Evolutionary conservation across 2,888 invertebrate genomes (phyloP).

Genomic region (Mycalesis mineus): DNA sequence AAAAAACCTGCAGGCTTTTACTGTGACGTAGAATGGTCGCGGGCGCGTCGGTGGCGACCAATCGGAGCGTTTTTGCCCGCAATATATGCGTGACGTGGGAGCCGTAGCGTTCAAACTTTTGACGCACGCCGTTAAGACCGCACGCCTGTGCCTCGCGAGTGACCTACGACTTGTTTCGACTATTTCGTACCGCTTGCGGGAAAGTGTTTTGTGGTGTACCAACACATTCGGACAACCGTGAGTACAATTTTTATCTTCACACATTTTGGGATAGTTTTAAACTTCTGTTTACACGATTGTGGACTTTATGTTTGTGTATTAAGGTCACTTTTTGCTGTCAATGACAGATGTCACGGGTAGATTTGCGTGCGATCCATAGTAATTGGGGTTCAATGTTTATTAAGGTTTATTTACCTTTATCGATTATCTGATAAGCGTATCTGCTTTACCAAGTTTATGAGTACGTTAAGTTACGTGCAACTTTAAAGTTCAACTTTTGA

Average conservation of each 20-base stretch:
- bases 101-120: conserved; percentile 54
- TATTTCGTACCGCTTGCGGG: conserved; percentile 37
- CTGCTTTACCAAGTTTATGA: background rate
- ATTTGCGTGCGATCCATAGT: conserved; percentile 30
- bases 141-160: conserved; percentile 45
- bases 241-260: conserved; percentile 39
- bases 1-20: conserved; percentile 57
- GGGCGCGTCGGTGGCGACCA: conserved; percentile 59
- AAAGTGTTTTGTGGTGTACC: conserved; percentile 47
- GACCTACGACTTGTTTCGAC: conserved; percentile 26
- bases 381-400: conserved; percentile 31
- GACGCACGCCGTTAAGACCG: conserved; percentile 47
- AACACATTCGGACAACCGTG: conserved; percentile 48
- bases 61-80: conserved; percentile 45
- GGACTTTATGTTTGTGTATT: background rate
- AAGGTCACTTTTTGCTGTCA: conserved; percentile 12
- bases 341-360: conserved; percentile 23
- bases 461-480: background rate
- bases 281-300: background rate
- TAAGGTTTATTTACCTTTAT: conserved; percentile 34
- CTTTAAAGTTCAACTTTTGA: background rate
- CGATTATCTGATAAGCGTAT: conserved; percentile 29
- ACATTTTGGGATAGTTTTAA: background rate
- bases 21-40: conserved; percentile 56
- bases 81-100: conserved; percentile 58